Percentiles rank a stretch among this genome's conserved stretches.
phyloP scores from a whole-genome alignment of 2,888 invertebrate genomes.

The Agrenia bidenticulata region DNA sequence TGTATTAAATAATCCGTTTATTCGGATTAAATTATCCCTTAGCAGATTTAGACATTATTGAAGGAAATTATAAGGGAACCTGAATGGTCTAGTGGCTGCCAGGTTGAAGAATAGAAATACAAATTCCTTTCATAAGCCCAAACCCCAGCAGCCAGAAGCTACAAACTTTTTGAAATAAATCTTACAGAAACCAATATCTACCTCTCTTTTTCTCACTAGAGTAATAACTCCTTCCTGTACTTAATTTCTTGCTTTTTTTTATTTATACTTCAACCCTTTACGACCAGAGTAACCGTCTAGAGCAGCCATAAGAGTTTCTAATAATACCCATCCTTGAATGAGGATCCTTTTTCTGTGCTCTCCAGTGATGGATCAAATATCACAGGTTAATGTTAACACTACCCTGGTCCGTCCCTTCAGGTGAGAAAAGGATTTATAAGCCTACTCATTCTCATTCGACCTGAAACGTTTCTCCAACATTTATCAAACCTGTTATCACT shows the following conservation, averaged over 20 bases:
- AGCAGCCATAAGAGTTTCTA: too few species aligned
- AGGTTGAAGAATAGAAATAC: neutral
- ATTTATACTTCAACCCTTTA: neutral
- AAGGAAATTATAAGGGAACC: too few species aligned
- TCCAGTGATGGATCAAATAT: neutral
- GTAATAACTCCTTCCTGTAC: constrained; percentile 5
- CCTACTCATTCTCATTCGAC: constrained; percentile 7
- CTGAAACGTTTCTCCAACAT: constrained; percentile 15
- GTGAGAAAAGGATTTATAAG: constrained; percentile 44
- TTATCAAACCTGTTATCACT: constrained; percentile 39
- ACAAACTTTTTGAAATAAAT: constrained; percentile 1
- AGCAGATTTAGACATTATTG: constrained; percentile 19
- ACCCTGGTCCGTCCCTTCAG: constrained; percentile 17
- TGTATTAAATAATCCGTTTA: constrained; percentile 13
- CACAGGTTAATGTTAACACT: constrained; percentile 13
- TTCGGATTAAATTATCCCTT: constrained; percentile 22
- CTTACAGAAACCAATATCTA: constrained; percentile 3
- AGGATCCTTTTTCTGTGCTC: too few species aligned
- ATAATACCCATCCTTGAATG: too few species aligned
- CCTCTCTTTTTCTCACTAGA: constrained; percentile 3
- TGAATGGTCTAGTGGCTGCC: neutral
- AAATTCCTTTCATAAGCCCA: neutral
- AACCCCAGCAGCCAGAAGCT: constrained; percentile 1
- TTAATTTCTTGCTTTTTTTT: neutral
- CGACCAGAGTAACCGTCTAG: too few species aligned